Evolutionary conservation across 2,113 vertebrate genomes (phyloP), one percentile per base, ranked within the genome.

Genomic region (Oryzias celebensis): DNA sequence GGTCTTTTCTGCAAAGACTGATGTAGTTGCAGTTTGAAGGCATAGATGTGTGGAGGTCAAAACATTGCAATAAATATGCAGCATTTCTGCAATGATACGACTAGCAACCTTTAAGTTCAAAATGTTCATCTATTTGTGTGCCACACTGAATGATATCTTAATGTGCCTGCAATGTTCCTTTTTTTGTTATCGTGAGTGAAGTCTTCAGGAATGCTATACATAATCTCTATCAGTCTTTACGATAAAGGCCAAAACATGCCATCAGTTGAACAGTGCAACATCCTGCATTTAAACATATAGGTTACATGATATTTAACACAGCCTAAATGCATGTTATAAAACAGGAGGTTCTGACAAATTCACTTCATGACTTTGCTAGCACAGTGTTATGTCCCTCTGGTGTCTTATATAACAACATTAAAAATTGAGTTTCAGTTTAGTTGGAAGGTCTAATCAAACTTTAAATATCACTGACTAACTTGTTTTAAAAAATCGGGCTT

Each of bases 1-100:
- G 54, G 68, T 14, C 50, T 57, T 28, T 6, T 36, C 31, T 36
- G 31, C 31, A 46, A 64, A 61, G 43, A 65, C 62, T 58, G 47
- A 52, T 75, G 23, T 15, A 24, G 44, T 51, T 50, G 43, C 54
- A 52, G 2, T 53, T 58, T 57, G 45, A 58, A 54, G 42, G 61
- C 59, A 53, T 65, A 22, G 43, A 41, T 63, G 17, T 15, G 24
- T 53, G 20, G 44, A 26, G 58, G 43, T 20, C 17, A 8, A 41
- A 56, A 24, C 43, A 17, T 22, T 44, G 43, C 67, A 46, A 28
- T 10, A 16, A 70, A 45, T 31, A 52, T 72, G 47, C 48, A 50
- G 22, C 53, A 12, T 47, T 23, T 28, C 14, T 45, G 7, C 16
- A 45, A 17, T 17, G 23, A 18, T 28, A 2, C 2, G 10, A 36